Evolutionary conservation across 2,797 vertebrate genomes (phyloP).

Genomic region (Anabacerthia variegaticeps): DNA sequence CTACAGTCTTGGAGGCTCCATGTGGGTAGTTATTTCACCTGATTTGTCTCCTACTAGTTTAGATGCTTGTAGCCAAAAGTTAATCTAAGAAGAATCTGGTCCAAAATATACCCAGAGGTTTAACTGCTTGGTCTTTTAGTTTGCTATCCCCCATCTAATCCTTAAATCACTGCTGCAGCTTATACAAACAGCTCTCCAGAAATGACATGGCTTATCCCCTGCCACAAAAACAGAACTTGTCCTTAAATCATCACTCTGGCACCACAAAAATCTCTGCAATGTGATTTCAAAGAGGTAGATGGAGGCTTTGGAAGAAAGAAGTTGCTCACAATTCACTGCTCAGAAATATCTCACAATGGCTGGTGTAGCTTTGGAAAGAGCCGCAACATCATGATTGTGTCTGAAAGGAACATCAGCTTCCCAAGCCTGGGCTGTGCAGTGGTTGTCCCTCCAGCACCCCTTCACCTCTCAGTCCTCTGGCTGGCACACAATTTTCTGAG

Average conservation of each 20-base stretch:
- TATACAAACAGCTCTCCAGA: neutral
- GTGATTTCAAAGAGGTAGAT: neutral
- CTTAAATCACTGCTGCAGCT: neutral
- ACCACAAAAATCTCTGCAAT: neutral
- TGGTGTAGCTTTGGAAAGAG: neutral
- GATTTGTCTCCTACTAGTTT: neutral
- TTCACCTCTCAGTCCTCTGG: neutral
- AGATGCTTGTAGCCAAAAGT: neutral
- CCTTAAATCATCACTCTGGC: neutral
- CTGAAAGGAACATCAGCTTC: neutral
- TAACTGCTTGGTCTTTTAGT: neutral
- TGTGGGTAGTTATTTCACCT: neutral
- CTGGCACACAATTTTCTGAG: constrained; percentile 49
- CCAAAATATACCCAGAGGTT: neutral
- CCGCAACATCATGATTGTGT: accelerated
- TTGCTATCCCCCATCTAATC: neutral
- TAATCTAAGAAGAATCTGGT: neutral
- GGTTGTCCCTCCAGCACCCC: neutral
- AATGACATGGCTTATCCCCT: neutral
- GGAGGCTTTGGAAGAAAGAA: neutral
- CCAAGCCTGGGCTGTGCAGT: neutral
- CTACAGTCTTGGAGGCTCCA: neutral
- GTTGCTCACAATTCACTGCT: neutral
- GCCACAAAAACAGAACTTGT: neutral
- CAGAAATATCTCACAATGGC: neutral